Conservation (phyloP, 2,888 invertebrate species). For the Drosophila imparisetae region DNA sequence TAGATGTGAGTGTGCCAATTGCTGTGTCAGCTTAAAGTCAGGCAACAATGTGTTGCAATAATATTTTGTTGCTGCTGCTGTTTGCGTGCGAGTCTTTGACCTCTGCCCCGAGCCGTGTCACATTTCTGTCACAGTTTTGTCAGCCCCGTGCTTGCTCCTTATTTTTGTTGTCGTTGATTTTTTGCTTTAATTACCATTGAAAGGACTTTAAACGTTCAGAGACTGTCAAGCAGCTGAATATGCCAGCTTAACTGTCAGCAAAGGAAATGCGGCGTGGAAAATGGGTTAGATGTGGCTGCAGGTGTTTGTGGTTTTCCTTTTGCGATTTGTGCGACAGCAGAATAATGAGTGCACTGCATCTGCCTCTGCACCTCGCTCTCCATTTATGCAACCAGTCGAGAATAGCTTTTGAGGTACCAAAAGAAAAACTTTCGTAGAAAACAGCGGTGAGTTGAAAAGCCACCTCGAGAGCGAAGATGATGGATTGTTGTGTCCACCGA, state of each 20-base stretch:
- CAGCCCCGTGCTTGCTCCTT: slow-evolving; percentile 1
- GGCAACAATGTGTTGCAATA: slow-evolving; percentile 29
- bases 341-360: slow-evolving; percentile 31
- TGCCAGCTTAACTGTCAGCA: slow-evolving; percentile 21
- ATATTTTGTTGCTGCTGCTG: neutral
- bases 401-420: neutral
- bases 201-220: slow-evolving; percentile 42
- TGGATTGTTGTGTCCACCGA: slow-evolving; percentile 39
- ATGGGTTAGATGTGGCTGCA: slow-evolving; percentile 63
- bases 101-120: slow-evolving; percentile 29
- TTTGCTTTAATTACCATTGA: slow-evolving; percentile 64
- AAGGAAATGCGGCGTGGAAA: slow-evolving; percentile 59
- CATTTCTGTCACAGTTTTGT: slow-evolving; percentile 41
- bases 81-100: slow-evolving; percentile 50
- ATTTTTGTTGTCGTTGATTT: neutral
- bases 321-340: slow-evolving; percentile 4
- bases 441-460: slow-evolving; percentile 8
- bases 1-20: slow-evolving; percentile 6
- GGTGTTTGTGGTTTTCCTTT: slow-evolving; percentile 49
- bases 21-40: slow-evolving; percentile 5
- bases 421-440: slow-evolving; percentile 34
- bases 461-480: slow-evolving; percentile 40
- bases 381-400: slow-evolving; percentile 9
- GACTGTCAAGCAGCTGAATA: slow-evolving; percentile 23
- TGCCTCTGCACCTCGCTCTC: neutral